A percentile compares a stretch with the other conserved stretches of the same genome.
Conservation (phyloP, 2,113 vertebrate genomes). For the Ondatra zibethicus region DNA sequence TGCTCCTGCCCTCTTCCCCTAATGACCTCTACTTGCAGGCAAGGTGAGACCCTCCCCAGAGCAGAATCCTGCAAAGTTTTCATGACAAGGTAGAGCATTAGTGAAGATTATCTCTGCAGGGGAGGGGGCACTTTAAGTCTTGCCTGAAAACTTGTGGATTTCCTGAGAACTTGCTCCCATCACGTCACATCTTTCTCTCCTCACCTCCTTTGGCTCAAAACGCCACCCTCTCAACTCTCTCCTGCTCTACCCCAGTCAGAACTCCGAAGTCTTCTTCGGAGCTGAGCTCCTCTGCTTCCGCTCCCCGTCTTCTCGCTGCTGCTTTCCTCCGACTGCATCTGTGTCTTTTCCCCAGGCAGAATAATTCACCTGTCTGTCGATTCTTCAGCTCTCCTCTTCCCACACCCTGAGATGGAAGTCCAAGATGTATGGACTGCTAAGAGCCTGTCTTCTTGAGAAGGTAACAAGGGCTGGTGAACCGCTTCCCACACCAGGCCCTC, state of each 20-base stretch:
- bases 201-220: background rate
- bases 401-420: background rate
- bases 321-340: background rate
- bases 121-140: rapidly evolving
- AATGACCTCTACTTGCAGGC: background rate
- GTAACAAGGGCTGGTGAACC: no score
- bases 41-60: background rate
- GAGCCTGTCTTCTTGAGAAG: no score
- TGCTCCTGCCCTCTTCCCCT: background rate
- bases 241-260: background rate
- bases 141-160: background rate
- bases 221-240: background rate
- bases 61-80: no score
- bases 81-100: background rate
- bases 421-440: no score
- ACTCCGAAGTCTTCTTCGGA: background rate
- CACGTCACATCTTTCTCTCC: background rate
- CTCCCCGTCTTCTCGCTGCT: background rate
- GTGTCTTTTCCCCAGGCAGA: background rate
- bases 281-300: background rate
- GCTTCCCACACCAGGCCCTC: background rate
- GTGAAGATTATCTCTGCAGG: background rate
- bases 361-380: rapidly evolving
- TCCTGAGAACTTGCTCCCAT: background rate
- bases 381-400: background rate